A percentile compares a stretch with the other conserved stretches of the same genome.
Evolutionary conservation across 2,113 vertebrate genomes (phyloP).

Genomic region (Pelvicachromis taeniatus): DNA sequence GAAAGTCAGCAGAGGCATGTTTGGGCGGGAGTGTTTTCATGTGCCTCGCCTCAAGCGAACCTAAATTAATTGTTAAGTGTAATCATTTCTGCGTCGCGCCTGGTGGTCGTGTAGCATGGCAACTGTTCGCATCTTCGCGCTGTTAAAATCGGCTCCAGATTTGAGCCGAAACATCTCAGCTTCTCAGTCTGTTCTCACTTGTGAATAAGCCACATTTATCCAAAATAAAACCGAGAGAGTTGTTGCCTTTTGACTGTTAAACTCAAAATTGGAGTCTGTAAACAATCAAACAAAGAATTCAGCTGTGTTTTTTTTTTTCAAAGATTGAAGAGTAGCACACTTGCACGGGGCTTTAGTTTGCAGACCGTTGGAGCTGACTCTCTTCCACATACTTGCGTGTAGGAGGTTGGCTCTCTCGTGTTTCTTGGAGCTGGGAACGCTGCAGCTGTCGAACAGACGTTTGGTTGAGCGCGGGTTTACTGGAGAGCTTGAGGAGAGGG

Average conservation of each 20-base stretch:
- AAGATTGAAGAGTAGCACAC: conserved; percentile 1
- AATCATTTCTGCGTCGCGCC: conserved; percentile 11
- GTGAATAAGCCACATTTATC: neutral
- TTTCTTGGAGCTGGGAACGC: conserved; percentile 34
- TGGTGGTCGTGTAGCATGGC: neutral
- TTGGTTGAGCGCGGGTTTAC: conserved; percentile 40
- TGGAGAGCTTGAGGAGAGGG: conserved; percentile 33
- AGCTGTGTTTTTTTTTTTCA: conserved; percentile 11
- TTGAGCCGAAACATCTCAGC: neutral
- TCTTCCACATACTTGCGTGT: conserved; percentile 54
- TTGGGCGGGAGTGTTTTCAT: conserved; percentile 27
- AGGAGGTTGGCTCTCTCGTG: conserved; percentile 40
- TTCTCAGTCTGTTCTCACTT: neutral
- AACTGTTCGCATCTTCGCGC: neutral
- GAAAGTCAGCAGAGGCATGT: conserved; percentile 37
- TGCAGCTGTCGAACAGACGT: conserved; percentile 68
- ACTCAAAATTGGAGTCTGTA: neutral
- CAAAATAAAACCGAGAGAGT: neutral
- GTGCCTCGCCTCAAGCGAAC: conserved; percentile 3
- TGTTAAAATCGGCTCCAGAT: neutral
- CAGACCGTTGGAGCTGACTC: conserved; percentile 44
- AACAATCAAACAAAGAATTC: neutral
- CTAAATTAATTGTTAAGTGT: conserved; percentile 45
- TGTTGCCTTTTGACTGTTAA: neutral
- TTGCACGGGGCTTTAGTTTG: conserved; percentile 38